Evolutionary conservation across 2,113 vertebrate species (phyloP), one percentile per base, ranked within the genome.

Genomic region (Aptenodytes forsteri): DNA sequence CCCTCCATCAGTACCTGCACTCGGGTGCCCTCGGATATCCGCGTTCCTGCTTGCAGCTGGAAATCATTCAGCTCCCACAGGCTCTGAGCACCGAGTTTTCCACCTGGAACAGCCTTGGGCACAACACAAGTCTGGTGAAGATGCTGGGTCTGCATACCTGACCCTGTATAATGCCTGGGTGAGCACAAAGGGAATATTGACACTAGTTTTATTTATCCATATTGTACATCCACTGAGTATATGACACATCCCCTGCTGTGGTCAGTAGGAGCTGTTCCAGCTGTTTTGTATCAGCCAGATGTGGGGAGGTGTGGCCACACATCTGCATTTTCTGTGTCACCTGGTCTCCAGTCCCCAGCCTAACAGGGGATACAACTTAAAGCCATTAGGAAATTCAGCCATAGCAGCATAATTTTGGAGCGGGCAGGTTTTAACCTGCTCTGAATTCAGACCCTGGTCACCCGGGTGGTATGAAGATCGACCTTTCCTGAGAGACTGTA

Each of bases 391-490:
- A 30, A 42, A 77, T 49, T 50, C 46, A 78, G 36, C 52, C 11
- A 3, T 1, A 38, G 46, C 20, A 34, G 26, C 13, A 6, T 23
- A 5, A 40, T 67, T 65, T 14, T 16, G 22, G 59, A 20, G n/a
- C 0, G 15, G 46, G 64, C 4, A 9, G 38, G 50, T 10, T 32
- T 32, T 32, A 27, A n/a, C 4, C 15, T 6, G 26, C 49, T 40
- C 38, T 8, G 38, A 54, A 12, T 16, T 25, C 47, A 38, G 47
- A 4, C 29, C 7, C 54, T 13, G 6, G 18, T 27, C 18, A 5
- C 27, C 5, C 2, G 0, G 55, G 13, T 26, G n/a, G 49, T 3
- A 3, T 1, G 9, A 52, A 22, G 55, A 20, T 19, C 0, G 2
- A 42, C 26, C 26, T 32, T 44, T 38, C 52, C 65, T 15, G n/a